Percentiles rank a stretch among this genome's conserved stretches.
phyloP scores from a whole-genome alignment of 2,888 invertebrate genomes.

The Saturnia japonica region DNA sequence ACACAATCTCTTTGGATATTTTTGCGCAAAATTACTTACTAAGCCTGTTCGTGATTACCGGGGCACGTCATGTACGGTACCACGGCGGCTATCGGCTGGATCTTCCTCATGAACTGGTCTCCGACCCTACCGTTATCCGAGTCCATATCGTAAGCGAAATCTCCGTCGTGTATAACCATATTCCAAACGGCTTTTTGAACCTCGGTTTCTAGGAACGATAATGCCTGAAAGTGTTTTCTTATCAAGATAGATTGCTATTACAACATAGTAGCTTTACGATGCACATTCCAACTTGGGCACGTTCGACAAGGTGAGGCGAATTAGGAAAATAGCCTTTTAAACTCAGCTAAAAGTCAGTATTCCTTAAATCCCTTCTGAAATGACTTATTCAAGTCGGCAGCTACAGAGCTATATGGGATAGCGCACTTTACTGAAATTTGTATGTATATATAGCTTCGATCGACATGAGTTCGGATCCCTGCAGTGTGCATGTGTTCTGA shows the following conservation, averaged over 20 bases:
- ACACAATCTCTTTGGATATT: no score
- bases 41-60: constrained; percentile 94
- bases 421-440: no score
- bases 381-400: no score
- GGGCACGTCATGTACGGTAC: constrained; percentile 96
- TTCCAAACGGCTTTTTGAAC: constrained; percentile 90
- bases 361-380: no score
- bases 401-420: no score
- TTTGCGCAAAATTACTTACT: constrained; percentile 87
- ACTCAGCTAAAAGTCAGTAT: no score
- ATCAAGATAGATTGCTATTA: not conserved
- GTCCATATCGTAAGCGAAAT: constrained; percentile 97
- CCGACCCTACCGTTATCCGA: constrained; percentile 90
- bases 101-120: constrained; percentile 96
- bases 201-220: constrained; percentile 92
- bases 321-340: not conserved
- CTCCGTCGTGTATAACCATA: constrained; percentile 94
- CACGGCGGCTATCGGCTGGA: constrained; percentile 93
- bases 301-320: not conserved
- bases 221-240: constrained; percentile 76
- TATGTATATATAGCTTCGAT: no score
- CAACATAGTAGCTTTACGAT: not conserved
- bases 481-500: no score
- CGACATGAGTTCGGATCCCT: no score
- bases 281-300: not conserved